phyloP scores from a whole-genome alignment of 1,140 invertebrate species.

The Doryteuthis pealeii region DNA sequence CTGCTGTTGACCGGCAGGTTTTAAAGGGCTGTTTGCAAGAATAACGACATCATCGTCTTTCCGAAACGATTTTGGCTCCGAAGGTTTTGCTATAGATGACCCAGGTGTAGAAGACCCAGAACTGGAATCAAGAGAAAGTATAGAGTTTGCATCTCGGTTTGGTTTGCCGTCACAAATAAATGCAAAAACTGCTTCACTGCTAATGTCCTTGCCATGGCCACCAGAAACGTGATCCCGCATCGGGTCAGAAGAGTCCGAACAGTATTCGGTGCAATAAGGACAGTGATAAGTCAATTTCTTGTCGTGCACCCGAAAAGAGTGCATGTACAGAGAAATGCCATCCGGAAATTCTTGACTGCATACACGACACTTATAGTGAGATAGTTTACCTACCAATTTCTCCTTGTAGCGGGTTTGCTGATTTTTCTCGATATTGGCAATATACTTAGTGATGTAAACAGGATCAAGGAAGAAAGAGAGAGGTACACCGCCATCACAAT shows the following conservation, averaged over 20 bases:
- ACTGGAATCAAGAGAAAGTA: neutral
- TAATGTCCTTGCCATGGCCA: neutral
- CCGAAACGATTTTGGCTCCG: neutral
- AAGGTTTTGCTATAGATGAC: neutral
- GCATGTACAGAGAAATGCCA: neutral
- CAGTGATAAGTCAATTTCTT: neutral
- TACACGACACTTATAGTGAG: neutral
- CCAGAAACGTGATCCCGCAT: neutral
- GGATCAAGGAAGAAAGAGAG: neutral
- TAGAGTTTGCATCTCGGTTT: neutral
- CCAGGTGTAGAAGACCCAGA: neutral
- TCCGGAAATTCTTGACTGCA: slow-evolving; percentile 1
- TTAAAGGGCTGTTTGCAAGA: neutral
- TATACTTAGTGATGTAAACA: slow-evolving; percentile 5
- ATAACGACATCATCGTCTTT: slow-evolving; percentile 4
- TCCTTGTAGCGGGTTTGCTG: neutral
- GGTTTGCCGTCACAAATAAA: neutral
- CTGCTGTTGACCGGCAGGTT: neutral
- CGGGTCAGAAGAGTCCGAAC: neutral
- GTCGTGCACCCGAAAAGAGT: neutral
- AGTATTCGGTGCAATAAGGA: neutral
- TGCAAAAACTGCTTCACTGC: neutral
- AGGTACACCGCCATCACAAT: neutral
- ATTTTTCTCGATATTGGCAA: slow-evolving; percentile 2
- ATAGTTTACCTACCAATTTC: neutral